These are phyloP conservation scores for Parascotia fuliginaria DNA, from an alignment of 2,888 invertebrate genomes.

Conservation along the genomic window DNA sequence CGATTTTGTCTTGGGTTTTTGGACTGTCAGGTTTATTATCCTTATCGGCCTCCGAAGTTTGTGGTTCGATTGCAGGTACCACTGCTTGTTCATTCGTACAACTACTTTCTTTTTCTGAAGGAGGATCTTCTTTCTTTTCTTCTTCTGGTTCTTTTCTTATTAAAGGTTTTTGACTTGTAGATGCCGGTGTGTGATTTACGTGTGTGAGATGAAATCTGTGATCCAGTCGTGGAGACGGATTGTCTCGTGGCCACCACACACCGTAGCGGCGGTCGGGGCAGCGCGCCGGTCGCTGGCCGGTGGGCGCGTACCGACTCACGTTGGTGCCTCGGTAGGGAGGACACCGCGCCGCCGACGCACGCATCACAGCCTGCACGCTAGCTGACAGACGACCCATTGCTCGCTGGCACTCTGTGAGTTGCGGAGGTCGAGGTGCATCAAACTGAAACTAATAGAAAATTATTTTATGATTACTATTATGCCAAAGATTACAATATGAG, in stretches of 20 bases:
- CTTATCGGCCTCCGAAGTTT: conserved; percentile 40
- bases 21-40: conserved; percentile 49
- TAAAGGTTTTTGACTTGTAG: conserved; percentile 30
- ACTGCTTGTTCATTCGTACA: conserved; percentile 37
- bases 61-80: conserved; percentile 36
- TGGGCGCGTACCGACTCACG: conserved; percentile 75
- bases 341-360: conserved; percentile 68
- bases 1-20: conserved; percentile 49
- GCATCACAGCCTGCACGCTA: conserved; percentile 72
- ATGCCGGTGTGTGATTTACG: conserved; percentile 20
- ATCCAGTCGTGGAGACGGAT: conserved; percentile 62
- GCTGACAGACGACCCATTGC: conserved; percentile 71
- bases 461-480: neutral
- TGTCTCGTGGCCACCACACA: conserved; percentile 74
- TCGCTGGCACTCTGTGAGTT: conserved; percentile 67
- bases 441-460: conserved; percentile 67
- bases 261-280: conserved; percentile 66
- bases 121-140: conserved; percentile 32
- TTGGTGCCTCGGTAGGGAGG: conserved; percentile 76
- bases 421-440: conserved; percentile 70
- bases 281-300: conserved; percentile 67
- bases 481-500: too few relatives aligned
- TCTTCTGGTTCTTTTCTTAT: conserved; percentile 45
- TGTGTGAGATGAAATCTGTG: conserved; percentile 58
- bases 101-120: conserved; percentile 40